Evolutionary conservation across 2,113 vertebrate genomes (phyloP), one percentile per base, ranked within the genome.

Genomic region (Leptosomus discolor): DNA sequence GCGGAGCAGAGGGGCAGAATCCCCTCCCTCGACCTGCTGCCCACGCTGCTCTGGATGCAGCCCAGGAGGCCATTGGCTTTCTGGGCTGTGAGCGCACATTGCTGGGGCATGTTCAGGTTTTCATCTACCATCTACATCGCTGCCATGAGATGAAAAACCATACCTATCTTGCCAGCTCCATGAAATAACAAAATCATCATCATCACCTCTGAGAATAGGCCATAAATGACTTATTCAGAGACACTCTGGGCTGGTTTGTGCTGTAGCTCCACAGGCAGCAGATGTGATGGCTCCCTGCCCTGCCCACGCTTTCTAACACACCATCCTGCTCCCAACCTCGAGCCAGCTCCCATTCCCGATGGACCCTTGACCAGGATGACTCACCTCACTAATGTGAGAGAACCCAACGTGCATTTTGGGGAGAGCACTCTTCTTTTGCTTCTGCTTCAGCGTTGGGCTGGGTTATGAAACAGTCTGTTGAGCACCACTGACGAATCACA

Each of bases 401-500:
- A 70, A 16, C n/a, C 34, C 48, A 51, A 45, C 21, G 1, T 0
- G 13, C 9, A 2, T 64, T 53, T 32, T 68, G 69, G 30, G 29
- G 32, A 67, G 36, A 50, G 22, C 0, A 2, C 17, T 43, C 32
- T 39, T 15, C 51, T 54, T 46, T 14, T 23, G 22, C 46, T 30
- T 53, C 14, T 23, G 22, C 46, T 30, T 53, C 14, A 8, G 60
- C 1, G 0, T 9, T 18, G 34, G 41, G 39, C 17, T 24, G 51
- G 22, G 18, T 74, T 14, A 15, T 0, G 4, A 43, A 39, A 26
- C 1, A 2, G 20, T 19, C 68, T n/a, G 1, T 4, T 19, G 27
- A 75, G 69, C 29, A 60, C 15, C 7, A 2, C 23, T 23, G 34
- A 34, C 9, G 51, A 70, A 78, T 32, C 45, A 21, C 1, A 48